A percentile compares a stretch with the other conserved stretches of the same genome.
Conservation (phyloP, 2,888 invertebrate species). For the Tholera decimalis region DNA sequence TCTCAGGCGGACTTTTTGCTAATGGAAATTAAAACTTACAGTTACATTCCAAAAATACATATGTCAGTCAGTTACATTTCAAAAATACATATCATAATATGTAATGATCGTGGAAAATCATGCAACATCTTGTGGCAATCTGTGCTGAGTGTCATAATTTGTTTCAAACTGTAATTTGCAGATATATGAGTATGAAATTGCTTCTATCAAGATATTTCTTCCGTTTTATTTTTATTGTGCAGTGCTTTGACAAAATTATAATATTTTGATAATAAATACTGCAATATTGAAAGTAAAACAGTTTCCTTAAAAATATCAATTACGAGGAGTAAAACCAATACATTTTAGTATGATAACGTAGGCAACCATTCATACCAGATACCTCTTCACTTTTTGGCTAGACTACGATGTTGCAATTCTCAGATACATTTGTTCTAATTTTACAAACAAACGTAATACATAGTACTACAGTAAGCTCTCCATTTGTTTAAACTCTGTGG, state of each 20-base stretch:
- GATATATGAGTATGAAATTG: neutral
- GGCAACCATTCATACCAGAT: too few species aligned
- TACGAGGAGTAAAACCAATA: too few species aligned
- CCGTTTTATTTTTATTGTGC: neutral
- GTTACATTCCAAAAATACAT: neutral
- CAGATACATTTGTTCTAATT: neutral
- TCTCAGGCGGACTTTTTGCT: neutral
- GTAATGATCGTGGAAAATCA: neutral
- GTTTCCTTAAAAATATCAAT: too few species aligned
- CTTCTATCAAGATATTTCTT: neutral
- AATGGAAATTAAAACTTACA: neutral
- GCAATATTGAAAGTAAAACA: too few species aligned
- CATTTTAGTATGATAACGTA: too few species aligned
- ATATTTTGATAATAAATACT: too few species aligned
- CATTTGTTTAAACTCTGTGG: constrained; percentile 24
- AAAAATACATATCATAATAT: too few species aligned
- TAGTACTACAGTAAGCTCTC: constrained; percentile 9
- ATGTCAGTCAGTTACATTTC: too few species aligned
- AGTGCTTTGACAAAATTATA: neutral
- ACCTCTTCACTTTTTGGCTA: too few species aligned
- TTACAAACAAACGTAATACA: neutral
- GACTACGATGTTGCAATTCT: neutral
- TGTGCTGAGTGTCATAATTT: constrained; percentile 9
- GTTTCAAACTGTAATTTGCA: constrained; percentile 6
- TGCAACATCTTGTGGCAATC: constrained; percentile 14